Evolutionary conservation across 2,113 vertebrate species (phyloP).

Genomic region (Microtus pennsylvanicus): DNA sequence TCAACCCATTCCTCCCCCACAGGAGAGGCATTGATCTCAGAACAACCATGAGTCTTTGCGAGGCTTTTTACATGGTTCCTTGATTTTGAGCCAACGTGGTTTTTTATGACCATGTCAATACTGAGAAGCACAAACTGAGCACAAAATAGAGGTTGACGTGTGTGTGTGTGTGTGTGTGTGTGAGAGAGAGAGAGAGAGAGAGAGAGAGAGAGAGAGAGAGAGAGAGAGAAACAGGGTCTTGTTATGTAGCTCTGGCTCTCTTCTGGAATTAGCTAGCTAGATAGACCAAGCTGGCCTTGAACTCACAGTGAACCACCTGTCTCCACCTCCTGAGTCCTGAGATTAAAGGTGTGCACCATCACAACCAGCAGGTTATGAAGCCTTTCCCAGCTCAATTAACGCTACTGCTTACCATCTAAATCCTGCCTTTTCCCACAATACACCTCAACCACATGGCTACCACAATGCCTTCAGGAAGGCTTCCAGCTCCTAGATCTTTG

Average conservation of each 20-base stretch:
- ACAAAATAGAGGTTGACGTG: background rate
- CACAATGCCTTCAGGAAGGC: background rate
- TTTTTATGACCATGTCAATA: background rate
- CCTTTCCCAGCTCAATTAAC: background rate
- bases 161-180: background rate
- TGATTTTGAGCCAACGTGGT: background rate
- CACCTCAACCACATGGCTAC: background rate
- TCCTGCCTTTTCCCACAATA: background rate
- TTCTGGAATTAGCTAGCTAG: background rate
- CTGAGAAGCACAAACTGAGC: background rate
- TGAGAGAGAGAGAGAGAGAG: background rate
- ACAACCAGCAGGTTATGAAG: background rate
- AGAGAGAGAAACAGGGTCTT: background rate
- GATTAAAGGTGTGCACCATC: background rate
- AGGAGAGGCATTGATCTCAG: slow-evolving; percentile 26
- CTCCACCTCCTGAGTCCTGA: background rate
- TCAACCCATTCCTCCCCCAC: background rate
- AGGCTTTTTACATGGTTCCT: background rate
- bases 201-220: background rate
- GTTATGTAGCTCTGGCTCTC: background rate
- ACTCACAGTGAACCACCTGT: background rate
- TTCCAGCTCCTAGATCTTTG: background rate
- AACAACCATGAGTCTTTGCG: slow-evolving; percentile 5
- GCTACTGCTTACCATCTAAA: background rate
- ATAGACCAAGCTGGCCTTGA: background rate